Evolutionary conservation across 2,888 invertebrate genomes (phyloP).

Genomic region (Odontocolon sp.): DNA sequence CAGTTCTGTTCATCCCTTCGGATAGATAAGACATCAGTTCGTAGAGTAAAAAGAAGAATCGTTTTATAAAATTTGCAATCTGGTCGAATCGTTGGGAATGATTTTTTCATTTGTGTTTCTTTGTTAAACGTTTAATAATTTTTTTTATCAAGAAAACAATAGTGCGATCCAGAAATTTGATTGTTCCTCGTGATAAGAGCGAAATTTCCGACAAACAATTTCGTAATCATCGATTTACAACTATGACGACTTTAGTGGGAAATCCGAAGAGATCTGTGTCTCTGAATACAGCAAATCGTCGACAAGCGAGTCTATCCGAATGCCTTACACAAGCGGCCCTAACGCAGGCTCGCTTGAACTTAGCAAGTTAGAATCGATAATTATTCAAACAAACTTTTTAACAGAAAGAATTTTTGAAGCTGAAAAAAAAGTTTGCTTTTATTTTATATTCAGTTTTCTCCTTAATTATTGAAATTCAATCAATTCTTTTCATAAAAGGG

Average conservation of each 20-base stretch:
- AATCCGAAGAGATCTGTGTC: constrained; percentile 72
- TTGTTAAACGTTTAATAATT: constrained; percentile 15
- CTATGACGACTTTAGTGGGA: constrained; percentile 71
- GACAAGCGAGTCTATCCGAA: constrained; percentile 75
- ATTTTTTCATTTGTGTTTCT: neutral
- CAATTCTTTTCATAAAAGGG: too few species aligned
- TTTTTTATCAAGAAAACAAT: neutral
- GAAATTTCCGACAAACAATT: neutral
- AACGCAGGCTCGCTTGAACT: constrained; percentile 77
- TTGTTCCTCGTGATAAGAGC: neutral
- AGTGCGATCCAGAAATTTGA: neutral
- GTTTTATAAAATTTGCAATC: neutral
- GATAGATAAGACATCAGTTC: constrained; percentile 34
- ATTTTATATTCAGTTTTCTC: too few species aligned
- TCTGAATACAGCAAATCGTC: constrained; percentile 69
- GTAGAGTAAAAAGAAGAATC: too few species aligned
- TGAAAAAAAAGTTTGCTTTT: too few species aligned
- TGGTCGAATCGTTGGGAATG: neutral
- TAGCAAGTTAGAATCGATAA: constrained; percentile 74
- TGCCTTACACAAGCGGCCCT: constrained; percentile 76
- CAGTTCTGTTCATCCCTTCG: constrained; percentile 62
- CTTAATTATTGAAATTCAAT: too few species aligned
- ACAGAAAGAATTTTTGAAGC: too few species aligned
- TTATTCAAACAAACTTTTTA: too few species aligned
- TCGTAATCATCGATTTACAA: constrained; percentile 15